Percentiles rank a stretch among this genome's conserved stretches.
These are phyloP conservation scores for Pteruthius melanotis DNA, from an alignment of 2,113 vertebrate genomes.

Conservation along the genomic window DNA sequence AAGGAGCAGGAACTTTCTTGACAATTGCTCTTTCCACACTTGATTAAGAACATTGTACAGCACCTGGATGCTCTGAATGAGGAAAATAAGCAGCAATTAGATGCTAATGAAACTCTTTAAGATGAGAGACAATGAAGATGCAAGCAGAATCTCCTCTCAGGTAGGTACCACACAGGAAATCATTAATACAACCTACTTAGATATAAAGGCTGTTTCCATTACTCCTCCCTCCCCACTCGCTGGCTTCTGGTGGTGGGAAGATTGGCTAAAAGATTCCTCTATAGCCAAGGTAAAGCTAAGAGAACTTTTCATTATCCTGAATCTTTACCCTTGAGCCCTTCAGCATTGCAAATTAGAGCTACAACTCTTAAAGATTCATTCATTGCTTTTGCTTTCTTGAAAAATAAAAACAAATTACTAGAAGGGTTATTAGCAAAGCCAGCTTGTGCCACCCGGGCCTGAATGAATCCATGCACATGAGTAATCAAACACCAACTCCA, in stretches of 20 bases:
- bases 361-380: neutral
- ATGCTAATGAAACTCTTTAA: neutral
- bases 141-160: neutral
- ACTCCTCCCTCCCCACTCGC: neutral
- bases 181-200: neutral
- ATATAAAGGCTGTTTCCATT: neutral
- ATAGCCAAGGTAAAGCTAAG: neutral
- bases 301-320: neutral
- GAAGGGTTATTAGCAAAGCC: neutral
- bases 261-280: neutral
- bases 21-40: neutral
- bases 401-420: neutral
- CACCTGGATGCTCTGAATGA: conserved; percentile 25
- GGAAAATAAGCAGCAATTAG: conserved; percentile 37
- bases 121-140: neutral
- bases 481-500: neutral
- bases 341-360: neutral
- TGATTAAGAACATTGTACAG: neutral
- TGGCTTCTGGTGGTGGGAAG: neutral
- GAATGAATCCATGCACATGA: neutral
- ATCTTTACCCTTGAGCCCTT: neutral
- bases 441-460: neutral
- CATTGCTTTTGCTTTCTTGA: neutral
- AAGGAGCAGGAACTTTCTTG: neutral
- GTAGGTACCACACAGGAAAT: neutral